Conservation (phyloP, 2,888 invertebrate genomes). For the Eustalomyia histrio region DNA sequence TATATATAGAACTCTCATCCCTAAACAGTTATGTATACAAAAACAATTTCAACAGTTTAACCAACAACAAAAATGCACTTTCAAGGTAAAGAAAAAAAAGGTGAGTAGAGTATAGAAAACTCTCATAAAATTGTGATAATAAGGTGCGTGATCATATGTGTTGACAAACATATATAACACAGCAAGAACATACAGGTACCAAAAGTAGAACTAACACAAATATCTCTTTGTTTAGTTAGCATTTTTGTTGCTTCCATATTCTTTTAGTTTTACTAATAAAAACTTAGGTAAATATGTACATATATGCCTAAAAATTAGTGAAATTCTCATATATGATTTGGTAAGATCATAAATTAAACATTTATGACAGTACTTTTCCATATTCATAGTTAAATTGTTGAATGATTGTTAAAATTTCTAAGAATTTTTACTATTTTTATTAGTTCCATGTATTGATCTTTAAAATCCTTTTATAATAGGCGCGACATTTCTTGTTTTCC, state of each 20-base stretch:
- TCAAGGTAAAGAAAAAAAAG: not conserved
- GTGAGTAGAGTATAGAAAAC: slow-evolving; percentile 27
- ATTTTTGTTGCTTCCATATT: not conserved
- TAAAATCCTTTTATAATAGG: slow-evolving; percentile 17
- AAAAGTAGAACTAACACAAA: slow-evolving; percentile 6
- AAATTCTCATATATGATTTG: slow-evolving; percentile 13
- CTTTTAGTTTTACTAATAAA: not conserved
- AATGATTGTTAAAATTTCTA: not conserved
- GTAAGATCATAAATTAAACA: slow-evolving; percentile 26
- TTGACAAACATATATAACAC: slow-evolving; percentile 64
- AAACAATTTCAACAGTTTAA: slow-evolving; percentile 17
- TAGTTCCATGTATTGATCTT: slow-evolving; percentile 26
- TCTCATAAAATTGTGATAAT: slow-evolving; percentile 69
- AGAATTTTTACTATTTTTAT: not conserved
- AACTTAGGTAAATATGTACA: not conserved
- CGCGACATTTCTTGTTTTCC: slow-evolving; percentile 25
- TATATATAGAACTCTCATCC: slow-evolving; percentile 1
- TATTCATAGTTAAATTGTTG: not conserved
- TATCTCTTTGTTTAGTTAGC: not conserved
- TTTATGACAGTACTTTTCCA: not conserved
- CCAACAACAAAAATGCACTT: slow-evolving; percentile 11
- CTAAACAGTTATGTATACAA: slow-evolving; percentile 5
- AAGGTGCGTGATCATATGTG: slow-evolving; percentile 73
- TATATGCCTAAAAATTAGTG: too few species aligned
- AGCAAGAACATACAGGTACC: slow-evolving; percentile 43